Conservation (phyloP, 2,113 vertebrate species). For the Hypocryptadius cinnamomeus region DNA sequence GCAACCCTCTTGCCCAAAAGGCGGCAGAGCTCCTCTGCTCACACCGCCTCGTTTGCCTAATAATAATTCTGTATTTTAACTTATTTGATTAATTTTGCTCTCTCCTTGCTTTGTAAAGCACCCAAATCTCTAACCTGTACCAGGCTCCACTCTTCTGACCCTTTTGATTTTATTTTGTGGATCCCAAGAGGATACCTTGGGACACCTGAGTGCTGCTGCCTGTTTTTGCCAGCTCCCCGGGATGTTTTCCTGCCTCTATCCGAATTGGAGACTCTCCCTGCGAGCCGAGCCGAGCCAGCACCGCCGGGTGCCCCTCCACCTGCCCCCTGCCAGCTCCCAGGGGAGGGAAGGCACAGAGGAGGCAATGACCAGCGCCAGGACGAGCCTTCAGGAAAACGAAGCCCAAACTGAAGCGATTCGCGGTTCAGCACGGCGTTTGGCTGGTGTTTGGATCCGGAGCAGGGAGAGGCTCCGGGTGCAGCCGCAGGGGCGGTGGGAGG, state of each 20-base stretch:
- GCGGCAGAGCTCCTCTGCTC: not conserved
- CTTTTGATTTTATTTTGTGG: not conserved
- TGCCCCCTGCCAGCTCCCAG: not conserved
- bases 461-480: not conserved
- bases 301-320: not conserved
- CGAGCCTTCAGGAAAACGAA: not conserved
- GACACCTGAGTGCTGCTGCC: not conserved
- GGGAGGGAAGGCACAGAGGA: not conserved
- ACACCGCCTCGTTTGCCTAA: not conserved
- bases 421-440: rapidly evolving
- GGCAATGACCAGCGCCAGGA: not conserved
- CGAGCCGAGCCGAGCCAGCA: not conserved
- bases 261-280: not conserved
- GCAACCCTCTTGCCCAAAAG: not conserved
- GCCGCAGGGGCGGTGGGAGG: not conserved
- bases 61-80: not conserved
- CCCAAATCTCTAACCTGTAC: not conserved
- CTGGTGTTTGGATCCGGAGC: not conserved
- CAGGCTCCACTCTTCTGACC: not conserved
- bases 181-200: not conserved
- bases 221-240: not conserved
- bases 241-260: not conserved
- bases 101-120: not conserved
- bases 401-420: not conserved
- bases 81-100: not conserved